Evolutionary conservation across 2,797 vertebrate species (phyloP).

Genomic region (Ctenosaura bakeri): DNA sequence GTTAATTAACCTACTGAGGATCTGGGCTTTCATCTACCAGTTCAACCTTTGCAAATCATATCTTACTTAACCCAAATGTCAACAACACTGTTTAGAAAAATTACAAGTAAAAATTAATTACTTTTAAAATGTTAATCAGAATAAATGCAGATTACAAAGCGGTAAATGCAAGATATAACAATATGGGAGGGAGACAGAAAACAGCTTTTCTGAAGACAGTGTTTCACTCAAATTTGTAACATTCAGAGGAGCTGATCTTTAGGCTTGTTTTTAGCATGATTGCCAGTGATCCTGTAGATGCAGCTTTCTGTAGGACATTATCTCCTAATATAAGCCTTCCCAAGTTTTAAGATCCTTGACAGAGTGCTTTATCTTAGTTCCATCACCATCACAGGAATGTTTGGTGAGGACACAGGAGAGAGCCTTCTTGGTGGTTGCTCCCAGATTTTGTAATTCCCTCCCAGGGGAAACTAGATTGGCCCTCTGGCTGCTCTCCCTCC

Average conservation of each 20-base stretch:
- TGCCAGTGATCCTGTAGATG: neutral
- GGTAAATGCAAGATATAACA: neutral
- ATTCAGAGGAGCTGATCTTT: neutral
- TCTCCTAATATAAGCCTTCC: no score
- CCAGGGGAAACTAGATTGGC: no score
- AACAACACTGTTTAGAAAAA: slow-evolving; percentile 10
- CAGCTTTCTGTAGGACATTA: neutral
- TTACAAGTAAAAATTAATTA: neutral
- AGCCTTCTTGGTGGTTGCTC: no score
- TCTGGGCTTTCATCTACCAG: slow-evolving; percentile 11
- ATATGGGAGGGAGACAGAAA: neutral
- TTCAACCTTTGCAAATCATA: slow-evolving; percentile 8
- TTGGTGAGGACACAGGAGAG: no score
- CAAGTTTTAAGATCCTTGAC: no score
- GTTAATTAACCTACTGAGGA: slow-evolving; percentile 31
- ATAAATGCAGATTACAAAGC: neutral
- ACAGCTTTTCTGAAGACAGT: neutral
- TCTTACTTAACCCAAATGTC: slow-evolving; percentile 32
- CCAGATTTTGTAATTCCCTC: no score
- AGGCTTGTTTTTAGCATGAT: neutral
- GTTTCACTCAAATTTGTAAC: neutral
- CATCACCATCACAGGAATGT: no score
- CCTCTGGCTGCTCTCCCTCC: no score
- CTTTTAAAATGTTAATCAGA: slow-evolving; percentile 18
- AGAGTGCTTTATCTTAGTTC: no score